Conservation (phyloP, 2,888 invertebrate genomes). For the Dusona sp. region DNA sequence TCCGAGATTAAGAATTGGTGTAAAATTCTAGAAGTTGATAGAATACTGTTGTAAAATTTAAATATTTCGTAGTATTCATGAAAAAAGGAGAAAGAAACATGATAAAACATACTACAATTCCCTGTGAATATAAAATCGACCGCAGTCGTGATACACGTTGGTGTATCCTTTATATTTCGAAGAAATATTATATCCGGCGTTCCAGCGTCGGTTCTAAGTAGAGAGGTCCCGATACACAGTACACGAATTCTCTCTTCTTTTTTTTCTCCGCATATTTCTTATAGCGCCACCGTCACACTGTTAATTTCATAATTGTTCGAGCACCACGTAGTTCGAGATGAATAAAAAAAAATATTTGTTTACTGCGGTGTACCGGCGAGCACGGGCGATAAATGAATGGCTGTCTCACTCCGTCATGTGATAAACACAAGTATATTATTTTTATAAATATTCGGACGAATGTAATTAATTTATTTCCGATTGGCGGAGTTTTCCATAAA, state of each 20-base stretch:
- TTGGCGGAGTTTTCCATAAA: neutral
- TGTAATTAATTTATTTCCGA: neutral
- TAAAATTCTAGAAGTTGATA: neutral
- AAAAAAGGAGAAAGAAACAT: neutral
- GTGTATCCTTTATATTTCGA: neutral
- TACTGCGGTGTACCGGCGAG: neutral
- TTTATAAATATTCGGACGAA: neutral
- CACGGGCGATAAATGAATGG: neutral
- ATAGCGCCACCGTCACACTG: neutral
- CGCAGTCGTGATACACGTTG: neutral
- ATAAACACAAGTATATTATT: neutral
- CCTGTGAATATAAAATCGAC: neutral
- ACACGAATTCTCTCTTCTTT: conserved; percentile 13
- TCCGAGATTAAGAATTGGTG: neutral
- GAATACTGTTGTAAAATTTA: neutral
- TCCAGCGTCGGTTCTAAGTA: conserved; percentile 1
- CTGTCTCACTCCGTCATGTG: neutral
- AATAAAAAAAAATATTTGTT: neutral
- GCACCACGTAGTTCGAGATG: neutral
- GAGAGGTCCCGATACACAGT: neutral
- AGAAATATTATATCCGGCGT: neutral
- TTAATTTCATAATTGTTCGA: neutral
- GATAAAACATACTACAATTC: neutral
- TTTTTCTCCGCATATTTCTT: conserved; percentile 30
- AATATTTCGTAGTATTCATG: neutral